Conservation (phyloP, 2,113 vertebrate genomes). For the Psittacus erithacus region DNA sequence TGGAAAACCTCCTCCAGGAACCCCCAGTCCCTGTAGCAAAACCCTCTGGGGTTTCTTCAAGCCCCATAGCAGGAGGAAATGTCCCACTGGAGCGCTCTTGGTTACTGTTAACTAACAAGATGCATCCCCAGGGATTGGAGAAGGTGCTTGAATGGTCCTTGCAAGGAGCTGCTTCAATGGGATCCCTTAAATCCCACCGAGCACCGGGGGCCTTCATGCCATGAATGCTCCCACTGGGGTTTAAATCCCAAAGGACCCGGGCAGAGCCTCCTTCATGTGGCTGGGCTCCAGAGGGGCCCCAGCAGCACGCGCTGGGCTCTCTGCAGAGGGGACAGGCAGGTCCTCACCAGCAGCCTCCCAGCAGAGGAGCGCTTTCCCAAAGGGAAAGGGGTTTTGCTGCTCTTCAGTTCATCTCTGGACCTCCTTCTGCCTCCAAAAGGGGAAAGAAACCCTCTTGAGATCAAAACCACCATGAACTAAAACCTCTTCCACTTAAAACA, state of each 20-base stretch:
- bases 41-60: neutral
- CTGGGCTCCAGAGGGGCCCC: neutral
- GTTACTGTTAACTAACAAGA: neutral
- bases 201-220: neutral
- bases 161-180: neutral
- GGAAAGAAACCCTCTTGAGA: neutral
- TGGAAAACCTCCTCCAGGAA: neutral
- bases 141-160: neutral
- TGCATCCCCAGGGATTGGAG: accelerated
- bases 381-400: neutral
- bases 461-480: neutral
- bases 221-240: accelerated
- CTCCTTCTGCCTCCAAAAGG: neutral
- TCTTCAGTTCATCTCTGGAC: neutral
- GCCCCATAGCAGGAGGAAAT: neutral
- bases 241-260: neutral
- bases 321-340: neutral
- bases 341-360: neutral
- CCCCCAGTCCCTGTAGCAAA: neutral
- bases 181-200: neutral
- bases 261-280: neutral
- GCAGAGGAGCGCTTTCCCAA: neutral
- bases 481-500: conserved; percentile 38
- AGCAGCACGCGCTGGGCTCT: accelerated
- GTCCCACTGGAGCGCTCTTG: neutral